Percentiles rank a stretch among this genome's conserved stretches.
Evolutionary conservation across 2,888 invertebrate genomes (phyloP).

Genomic region (Parnassius glacialis): DNA sequence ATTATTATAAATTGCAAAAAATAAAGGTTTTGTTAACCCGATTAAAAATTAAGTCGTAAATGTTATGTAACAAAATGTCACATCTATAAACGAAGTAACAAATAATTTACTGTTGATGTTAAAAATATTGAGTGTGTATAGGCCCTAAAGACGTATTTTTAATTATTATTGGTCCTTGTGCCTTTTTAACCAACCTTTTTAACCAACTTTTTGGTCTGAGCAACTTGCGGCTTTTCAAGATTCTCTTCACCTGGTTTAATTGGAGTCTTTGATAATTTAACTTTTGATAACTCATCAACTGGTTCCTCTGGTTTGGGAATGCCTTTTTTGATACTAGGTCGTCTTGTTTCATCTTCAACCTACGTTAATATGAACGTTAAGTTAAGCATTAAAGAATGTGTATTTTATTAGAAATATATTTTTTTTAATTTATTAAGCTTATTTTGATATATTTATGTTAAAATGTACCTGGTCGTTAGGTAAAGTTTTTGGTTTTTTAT

Average conservation of each 20-base stretch:
- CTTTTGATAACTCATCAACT: slow-evolving; percentile 66
- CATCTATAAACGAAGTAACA: too few species aligned
- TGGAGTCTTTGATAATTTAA: slow-evolving; percentile 65
- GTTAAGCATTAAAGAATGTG: background rate
- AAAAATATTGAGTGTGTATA: too few species aligned
- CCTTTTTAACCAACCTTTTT: slow-evolving; percentile 57
- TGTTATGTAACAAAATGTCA: too few species aligned
- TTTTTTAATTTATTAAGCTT: slow-evolving; percentile 2
- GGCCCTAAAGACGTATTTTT: background rate
- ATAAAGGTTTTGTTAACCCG: too few species aligned
- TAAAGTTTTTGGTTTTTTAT: slow-evolving; percentile 63
- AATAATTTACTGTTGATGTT: too few species aligned
- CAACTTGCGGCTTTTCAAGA: slow-evolving; percentile 63
- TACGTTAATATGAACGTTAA: slow-evolving; percentile 33
- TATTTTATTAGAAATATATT: background rate
- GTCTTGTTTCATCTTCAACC: slow-evolving; percentile 63
- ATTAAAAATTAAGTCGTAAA: too few species aligned
- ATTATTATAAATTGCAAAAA: too few species aligned
- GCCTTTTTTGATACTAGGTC: slow-evolving; percentile 69
- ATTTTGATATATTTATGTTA: slow-evolving; percentile 6
- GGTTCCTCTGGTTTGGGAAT: slow-evolving; percentile 66
- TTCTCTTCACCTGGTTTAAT: slow-evolving; percentile 60
- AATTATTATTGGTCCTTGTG: background rate
- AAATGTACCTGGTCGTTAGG: slow-evolving; percentile 53
- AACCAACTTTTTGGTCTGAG: slow-evolving; percentile 59